A percentile compares a stretch with the other conserved stretches of the same genome.
phyloP scores from a whole-genome alignment of 2,888 invertebrate species.

The Leucania comma region DNA sequence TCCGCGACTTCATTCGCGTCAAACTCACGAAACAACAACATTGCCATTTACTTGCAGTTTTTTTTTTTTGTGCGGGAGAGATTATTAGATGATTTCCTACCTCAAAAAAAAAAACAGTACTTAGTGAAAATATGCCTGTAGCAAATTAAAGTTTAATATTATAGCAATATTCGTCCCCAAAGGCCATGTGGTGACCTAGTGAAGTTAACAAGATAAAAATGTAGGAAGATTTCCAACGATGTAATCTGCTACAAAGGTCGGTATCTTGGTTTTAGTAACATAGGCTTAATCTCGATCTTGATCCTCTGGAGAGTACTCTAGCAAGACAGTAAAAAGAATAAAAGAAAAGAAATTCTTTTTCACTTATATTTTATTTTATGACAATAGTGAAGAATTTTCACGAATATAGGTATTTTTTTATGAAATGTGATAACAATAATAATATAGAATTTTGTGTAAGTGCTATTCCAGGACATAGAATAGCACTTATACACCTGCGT shows the following conservation, averaged over 20 bases:
- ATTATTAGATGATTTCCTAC: too few relatives aligned
- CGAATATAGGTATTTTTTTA: neutral
- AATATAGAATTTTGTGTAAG: too few relatives aligned
- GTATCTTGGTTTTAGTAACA: constrained; percentile 10
- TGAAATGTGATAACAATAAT: too few relatives aligned
- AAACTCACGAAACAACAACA: too few relatives aligned
- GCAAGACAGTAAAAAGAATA: neutral
- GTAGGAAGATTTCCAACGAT: neutral
- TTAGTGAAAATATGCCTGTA: neutral
- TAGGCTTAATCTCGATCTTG: neutral
- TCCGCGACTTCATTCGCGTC: too few relatives aligned
- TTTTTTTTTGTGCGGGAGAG: too few relatives aligned
- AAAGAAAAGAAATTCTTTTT: neutral
- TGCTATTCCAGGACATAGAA: too few relatives aligned
- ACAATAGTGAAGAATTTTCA: neutral
- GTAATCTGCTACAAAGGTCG: neutral
- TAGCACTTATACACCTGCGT: too few relatives aligned
- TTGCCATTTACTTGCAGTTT: too few relatives aligned
- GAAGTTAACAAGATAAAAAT: constrained; percentile 1
- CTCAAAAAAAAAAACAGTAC: too few relatives aligned
- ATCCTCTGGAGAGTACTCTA: constrained; percentile 1
- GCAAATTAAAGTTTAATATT: neutral
- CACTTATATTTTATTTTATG: neutral
- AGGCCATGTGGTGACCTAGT: neutral
- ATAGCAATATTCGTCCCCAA: neutral